phyloP scores from a whole-genome alignment of 2,797 vertebrate species.

The Platyrinchus mystaceus region DNA sequence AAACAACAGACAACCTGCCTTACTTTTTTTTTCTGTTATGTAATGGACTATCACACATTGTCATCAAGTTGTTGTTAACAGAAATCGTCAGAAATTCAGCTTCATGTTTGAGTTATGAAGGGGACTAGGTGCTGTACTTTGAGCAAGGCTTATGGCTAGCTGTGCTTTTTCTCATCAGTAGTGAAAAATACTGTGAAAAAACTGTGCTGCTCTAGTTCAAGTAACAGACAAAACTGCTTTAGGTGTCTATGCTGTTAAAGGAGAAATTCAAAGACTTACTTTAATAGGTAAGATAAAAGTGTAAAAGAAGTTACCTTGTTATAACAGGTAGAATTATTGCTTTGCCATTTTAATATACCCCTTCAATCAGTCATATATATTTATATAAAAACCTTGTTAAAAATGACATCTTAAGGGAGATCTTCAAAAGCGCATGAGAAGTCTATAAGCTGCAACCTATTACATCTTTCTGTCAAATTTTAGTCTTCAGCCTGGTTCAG shows the following conservation, averaged over 20 bases:
- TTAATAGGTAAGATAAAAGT: not conserved
- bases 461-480: not conserved
- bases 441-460: not conserved
- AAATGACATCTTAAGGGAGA: not conserved
- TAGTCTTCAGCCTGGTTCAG: not conserved
- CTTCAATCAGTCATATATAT: not conserved
- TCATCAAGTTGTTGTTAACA: not conserved
- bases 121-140: not conserved
- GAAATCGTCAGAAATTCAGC: not conserved
- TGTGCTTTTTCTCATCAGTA: not conserved
- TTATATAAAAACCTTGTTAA: not conserved
- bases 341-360: not conserved
- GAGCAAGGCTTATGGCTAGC: not conserved
- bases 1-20: not conserved
- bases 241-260: not conserved
- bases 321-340: not conserved
- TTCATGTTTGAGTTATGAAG: not conserved
- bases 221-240: not conserved
- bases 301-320: not conserved
- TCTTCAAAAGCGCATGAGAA: not conserved
- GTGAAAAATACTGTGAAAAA: not conserved
- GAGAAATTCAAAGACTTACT: not conserved
- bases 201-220: not conserved
- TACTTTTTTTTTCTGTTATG: not conserved
- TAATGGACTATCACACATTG: not conserved